Evolutionary conservation across 2,888 invertebrate species (phyloP), one percentile per base, ranked within the genome.

Genomic region (Hirtodrosophila trivittata): DNA sequence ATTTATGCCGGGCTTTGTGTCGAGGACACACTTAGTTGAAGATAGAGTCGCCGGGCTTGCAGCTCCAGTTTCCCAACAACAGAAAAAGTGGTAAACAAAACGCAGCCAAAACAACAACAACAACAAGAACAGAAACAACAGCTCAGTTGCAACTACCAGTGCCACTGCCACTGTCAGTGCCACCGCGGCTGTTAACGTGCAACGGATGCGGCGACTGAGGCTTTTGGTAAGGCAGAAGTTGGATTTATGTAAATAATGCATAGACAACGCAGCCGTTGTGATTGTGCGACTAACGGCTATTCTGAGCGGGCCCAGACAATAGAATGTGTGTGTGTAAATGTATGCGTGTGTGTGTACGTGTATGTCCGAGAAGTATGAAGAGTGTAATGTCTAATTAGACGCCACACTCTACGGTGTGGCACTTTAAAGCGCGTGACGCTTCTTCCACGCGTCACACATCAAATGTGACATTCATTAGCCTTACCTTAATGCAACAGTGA

Each of bases 391-490:
- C 26, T 38, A 47, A 49, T 60, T 46, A 54, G 28, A 21, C 16
- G 10, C 32, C 7, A 37, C 3, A 10, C 5, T 5, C 50, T 21
- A 21, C 2, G 30, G 9, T 13, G 8, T 9, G 7, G 13, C 28
- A 10, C 30, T 66, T 75, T 69, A 77, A 63, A 66, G 59, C 56
- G 16, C 45, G 64, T 52, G 52, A 55, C 51, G 54, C 51, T 25
- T 35, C 28, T 56, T 38, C 26, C 42, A 37, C 52, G 39, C 55
- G 33, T 3, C 16, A 12, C 56, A 71, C 63, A 80, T 80, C 76
- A 78, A 60, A 60, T 63, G 51, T 60, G 82, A 38, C 78, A 81
- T 77, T 81, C 77, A 77, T 77, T 81, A 77, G 82, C 63, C 54
- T 71, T 66, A 57, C 14, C 45, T 46, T 46, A 52, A 59, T 66